Evolutionary conservation across 2,888 invertebrate species (phyloP), one percentile per base, ranked within the genome.

Genomic region (Ectropis crepuscularia): DNA sequence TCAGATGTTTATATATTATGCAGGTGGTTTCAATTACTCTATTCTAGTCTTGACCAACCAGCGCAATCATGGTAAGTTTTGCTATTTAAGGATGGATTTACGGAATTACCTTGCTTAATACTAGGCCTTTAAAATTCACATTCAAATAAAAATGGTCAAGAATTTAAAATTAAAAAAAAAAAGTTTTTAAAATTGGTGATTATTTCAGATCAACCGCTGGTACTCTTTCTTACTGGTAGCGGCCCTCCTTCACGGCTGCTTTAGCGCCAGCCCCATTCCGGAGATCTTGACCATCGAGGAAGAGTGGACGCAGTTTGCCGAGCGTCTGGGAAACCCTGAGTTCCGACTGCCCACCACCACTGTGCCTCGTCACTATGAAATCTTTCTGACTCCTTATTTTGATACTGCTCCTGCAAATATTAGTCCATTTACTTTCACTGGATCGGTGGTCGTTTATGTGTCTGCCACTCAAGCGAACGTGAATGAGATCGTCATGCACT

Each of bases 371-470:
- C 81, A 82, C n/a, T 96, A 95, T 69, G 83, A 88, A 38, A 84
- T 95, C 0, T 72, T 83, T 0, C 73, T 96, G 6, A 85, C 82
- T 0, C 94, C 95, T 0, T 89, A 93, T 68, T 87, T 95, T 5
- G 81, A 89, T 0, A 60, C 61, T 0, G 63, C 65, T 0, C 74
- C 84, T 0, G 11, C 16, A 7, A 73, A 78, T 37, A 73, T 74
- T 0, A 57, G 57, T 0, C 77, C 78, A 0, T 94, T 94, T 68
- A 80, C 80, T 0, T 94, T 94, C 57, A 75, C 81, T 0, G 94
- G 94, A 1, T 59, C 70, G 37, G 92, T 90, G 0, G 67, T 64
- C 0, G 94, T 94, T 11, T 76, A 75, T 41, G 57, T 83, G 0
- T 72, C 46, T 0, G 68, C 88, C 0, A 76, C 74, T 0, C 51